A percentile compares a stretch with the other conserved stretches of the same genome.
These are phyloP conservation scores for Buathra laborator DNA, from an alignment of 2,888 invertebrate species.

Conservation along the genomic window DNA sequence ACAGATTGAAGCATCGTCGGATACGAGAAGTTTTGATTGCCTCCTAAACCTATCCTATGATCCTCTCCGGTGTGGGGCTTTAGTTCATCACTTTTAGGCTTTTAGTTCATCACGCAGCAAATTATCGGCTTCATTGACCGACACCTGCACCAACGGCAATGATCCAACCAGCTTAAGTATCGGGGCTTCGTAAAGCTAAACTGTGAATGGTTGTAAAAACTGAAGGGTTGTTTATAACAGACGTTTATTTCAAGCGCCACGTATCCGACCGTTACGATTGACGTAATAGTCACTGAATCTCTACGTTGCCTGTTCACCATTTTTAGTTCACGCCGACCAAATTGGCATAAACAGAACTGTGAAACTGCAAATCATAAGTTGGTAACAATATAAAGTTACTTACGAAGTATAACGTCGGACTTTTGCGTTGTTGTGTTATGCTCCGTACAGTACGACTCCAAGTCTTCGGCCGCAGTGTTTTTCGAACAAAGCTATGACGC, in stretches of 20 bases:
- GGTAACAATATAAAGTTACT: too few relatives aligned
- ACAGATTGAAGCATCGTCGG: background rate
- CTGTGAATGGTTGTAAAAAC: background rate
- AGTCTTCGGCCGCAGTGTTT: background rate
- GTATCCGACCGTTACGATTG: background rate
- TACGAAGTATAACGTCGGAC: too few relatives aligned
- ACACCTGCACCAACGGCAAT: background rate
- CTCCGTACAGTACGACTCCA: too few relatives aligned
- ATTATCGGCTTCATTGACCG: conserved; percentile 31
- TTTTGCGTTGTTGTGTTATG: too few relatives aligned
- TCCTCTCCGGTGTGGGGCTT: conserved; percentile 21
- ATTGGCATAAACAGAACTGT: too few relatives aligned
- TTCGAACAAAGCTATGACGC: background rate
- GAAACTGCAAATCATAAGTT: too few relatives aligned
- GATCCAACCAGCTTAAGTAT: background rate
- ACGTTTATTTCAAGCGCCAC: background rate
- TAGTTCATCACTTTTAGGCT: background rate
- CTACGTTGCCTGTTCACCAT: too few relatives aligned
- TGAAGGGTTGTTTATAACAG: background rate
- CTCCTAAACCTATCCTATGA: conserved; percentile 24
- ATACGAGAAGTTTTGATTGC: conserved; percentile 39
- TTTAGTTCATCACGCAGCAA: conserved; percentile 7
- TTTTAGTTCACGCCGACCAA: too few relatives aligned
- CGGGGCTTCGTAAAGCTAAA: background rate
- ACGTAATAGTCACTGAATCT: too few relatives aligned